Percentiles rank a stretch among this genome's conserved stretches.
Evolutionary conservation across 2,888 invertebrate genomes (phyloP).

Genomic region (Lasioglossum vierecki): DNA sequence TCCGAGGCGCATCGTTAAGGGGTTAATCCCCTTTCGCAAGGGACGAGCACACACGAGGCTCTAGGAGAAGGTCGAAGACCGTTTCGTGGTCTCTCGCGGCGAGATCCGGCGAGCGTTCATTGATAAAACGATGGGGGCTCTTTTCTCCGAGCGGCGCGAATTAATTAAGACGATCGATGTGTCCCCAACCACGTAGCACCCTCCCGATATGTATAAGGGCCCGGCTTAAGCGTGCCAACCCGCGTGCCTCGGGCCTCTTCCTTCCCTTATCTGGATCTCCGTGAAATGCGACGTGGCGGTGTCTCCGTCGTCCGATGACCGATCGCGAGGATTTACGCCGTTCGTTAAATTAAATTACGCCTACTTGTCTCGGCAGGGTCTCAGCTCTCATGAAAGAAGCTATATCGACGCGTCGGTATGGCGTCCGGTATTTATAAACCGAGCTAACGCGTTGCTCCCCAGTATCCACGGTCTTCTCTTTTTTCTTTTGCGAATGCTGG

Average conservation of each 20-base stretch:
- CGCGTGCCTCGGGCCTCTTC: conserved; percentile 41
- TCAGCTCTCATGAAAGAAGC: conserved; percentile 32
- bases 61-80: neutral
- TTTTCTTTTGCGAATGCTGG: neutral
- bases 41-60: conserved; percentile 23
- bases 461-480: neutral
- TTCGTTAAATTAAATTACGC: conserved; percentile 63
- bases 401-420: conserved; percentile 25
- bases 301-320: conserved; percentile 50
- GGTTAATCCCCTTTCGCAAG: conserved; percentile 4
- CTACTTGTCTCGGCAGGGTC: conserved; percentile 32
- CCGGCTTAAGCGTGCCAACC: conserved; percentile 54
- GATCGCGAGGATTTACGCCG: conserved; percentile 56
- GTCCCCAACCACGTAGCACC: conserved; percentile 50
- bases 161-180: conserved; percentile 68
- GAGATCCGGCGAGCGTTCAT: conserved; percentile 50
- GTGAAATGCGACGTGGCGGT: conserved; percentile 56
- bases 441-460: neutral
- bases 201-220: conserved; percentile 33
- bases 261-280: conserved; percentile 55
- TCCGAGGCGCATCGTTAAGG: neutral
- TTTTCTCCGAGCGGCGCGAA: conserved; percentile 40
- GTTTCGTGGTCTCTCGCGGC: conserved; percentile 43
- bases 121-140: conserved; percentile 51
- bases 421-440: conserved; percentile 23